phyloP scores from a whole-genome alignment of 2,888 invertebrate genomes.

The Dendrolimus pini region DNA sequence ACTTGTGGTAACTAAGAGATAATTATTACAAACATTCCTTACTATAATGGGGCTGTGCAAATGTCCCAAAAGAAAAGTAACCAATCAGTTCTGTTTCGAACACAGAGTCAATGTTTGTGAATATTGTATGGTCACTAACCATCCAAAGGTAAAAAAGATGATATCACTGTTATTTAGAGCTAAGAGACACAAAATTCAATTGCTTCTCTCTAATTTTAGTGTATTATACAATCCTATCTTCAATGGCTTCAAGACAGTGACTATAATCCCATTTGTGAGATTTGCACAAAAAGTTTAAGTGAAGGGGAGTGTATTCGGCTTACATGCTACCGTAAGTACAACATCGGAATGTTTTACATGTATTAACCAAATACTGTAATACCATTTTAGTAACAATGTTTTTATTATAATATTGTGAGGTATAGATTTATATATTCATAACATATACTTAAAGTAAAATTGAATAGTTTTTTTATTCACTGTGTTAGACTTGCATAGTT shows the following conservation, averaged over 20 bases:
- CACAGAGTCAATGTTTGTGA: conserved; percentile 99
- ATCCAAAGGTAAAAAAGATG: conserved; percentile 86
- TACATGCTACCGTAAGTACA: conserved; percentile 92
- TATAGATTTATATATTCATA: too few relatives aligned
- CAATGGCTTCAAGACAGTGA: conserved; percentile 99
- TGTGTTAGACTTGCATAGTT: too few relatives aligned
- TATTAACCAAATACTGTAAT: too few relatives aligned
- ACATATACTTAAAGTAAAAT: too few relatives aligned
- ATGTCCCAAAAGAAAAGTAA: conserved; percentile 97
- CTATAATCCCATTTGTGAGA: conserved; percentile 94
- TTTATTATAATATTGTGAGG: too few relatives aligned
- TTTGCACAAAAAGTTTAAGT: conserved; percentile 89
- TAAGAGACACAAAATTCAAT: too few relatives aligned
- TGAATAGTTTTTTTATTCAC: too few relatives aligned
- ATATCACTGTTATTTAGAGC: not conserved
- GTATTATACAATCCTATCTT: conserved; percentile 97
- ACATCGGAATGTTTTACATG: too few relatives aligned
- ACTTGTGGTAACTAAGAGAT: not conserved
- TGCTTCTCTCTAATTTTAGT: conserved; percentile 77
- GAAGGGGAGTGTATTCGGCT: conserved; percentile 91
- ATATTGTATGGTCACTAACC: conserved; percentile 97
- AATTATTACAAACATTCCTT: too few relatives aligned
- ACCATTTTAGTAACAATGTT: too few relatives aligned
- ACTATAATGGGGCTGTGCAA: conserved; percentile 96
- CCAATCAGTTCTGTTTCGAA: conserved; percentile 99